Conservation (phyloP, 2,888 invertebrate species). For the Ernsta delagoae region DNA sequence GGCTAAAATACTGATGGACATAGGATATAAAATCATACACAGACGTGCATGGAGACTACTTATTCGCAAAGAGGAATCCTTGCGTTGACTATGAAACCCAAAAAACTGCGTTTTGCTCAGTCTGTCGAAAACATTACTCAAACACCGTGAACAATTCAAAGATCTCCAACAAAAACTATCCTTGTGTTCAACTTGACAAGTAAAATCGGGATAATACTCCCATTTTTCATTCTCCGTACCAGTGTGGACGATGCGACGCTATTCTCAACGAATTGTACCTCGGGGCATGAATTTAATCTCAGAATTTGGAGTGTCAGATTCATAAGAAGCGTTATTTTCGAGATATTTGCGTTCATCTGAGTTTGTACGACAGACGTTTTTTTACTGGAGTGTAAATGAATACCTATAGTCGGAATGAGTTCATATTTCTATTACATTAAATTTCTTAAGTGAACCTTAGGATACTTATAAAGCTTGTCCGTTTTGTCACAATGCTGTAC, state of each 20-base stretch:
- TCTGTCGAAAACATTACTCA: slow-evolving; percentile 39
- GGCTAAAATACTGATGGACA: too few species aligned
- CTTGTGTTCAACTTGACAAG: slow-evolving; percentile 68
- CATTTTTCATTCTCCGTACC: slow-evolving; percentile 74
- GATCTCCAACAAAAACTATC: slow-evolving; percentile 53
- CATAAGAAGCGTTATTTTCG: slow-evolving; percentile 71
- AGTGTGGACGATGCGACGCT: slow-evolving; percentile 73
- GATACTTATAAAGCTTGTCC: too few species aligned
- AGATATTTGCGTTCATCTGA: slow-evolving; percentile 56
- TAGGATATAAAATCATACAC: neutral
- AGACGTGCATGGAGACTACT: too few species aligned
- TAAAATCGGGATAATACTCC: slow-evolving; percentile 75
- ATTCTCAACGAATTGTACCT: slow-evolving; percentile 76
- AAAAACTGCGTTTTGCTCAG: slow-evolving; percentile 27
- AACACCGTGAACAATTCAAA: slow-evolving; percentile 45
- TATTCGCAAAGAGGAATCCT: too few species aligned
- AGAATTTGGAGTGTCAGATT: slow-evolving; percentile 74
- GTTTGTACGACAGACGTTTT: slow-evolving; percentile 49
- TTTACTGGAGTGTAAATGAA: slow-evolving; percentile 34
- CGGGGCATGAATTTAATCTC: slow-evolving; percentile 83
- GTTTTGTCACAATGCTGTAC: neutral
- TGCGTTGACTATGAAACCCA: neutral
- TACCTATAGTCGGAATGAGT: neutral
- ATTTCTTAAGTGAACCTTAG: too few species aligned
- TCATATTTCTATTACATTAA: neutral